Evolutionary conservation across 2,113 vertebrate genomes (phyloP), one percentile per base, ranked within the genome.

Genomic region (Callithrix jacchus): DNA sequence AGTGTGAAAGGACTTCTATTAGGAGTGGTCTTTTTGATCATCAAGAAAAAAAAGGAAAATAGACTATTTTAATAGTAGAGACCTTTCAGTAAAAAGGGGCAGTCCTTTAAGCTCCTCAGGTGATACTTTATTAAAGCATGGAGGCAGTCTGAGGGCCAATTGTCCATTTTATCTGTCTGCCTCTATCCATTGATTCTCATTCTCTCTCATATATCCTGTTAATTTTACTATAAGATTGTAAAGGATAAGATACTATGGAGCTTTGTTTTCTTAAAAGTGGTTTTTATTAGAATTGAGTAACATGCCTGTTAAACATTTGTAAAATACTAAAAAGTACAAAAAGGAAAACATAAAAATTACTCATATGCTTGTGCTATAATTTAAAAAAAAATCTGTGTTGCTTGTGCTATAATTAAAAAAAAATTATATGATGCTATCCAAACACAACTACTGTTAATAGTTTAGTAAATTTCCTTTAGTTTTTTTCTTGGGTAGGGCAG

Each of bases 251-350:
- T 74, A 87, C n/a, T 83, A 4, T 66, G 32, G 7, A 82, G 79
- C 74, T 89, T 84, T 42, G 70, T 49, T 74, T 58, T 74, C 70
- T 49, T 40, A 90, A 95, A 88, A 13, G 13, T 3, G 18, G 9
- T 37, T 87, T 79, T 49, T 5, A 86, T 74, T 94, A 85, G 20
- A 88, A 73, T 27, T 94, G 45, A 21, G 89, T 92, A 90, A 45
- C 3, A 77, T 92, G 52, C 8, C 94, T 20, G 52, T 82, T 94
- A 88, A 93, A 91, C 32, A 82, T 77, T 89, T 88, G 40, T 84
- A 95, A 95, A 89, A 89, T 92, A 17, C 42, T 92, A 81, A 96
- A 96, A 84, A 64, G 32, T 58, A 82, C 58, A 91, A 64, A 89
- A 94, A 79, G 6, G 58, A 32, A 70, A 95, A 87, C 93, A 40